Conservation (phyloP, 2,797 vertebrate species). For the Hippocampus kuda region DNA sequence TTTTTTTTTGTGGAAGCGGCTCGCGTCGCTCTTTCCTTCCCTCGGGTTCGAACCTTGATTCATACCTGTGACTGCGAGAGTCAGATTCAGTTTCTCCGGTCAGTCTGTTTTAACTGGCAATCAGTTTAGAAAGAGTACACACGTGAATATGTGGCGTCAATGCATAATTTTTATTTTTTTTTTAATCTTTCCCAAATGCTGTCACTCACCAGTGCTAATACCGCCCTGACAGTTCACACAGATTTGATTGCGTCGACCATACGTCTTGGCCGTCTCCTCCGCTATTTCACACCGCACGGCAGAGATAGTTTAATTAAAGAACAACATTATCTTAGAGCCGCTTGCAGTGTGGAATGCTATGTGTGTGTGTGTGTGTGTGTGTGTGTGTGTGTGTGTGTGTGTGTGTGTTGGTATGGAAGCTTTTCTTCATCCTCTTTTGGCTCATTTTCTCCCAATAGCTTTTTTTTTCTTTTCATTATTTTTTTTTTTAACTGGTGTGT, state of each 20-base stretch:
- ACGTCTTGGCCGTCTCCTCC: slow-evolving; percentile 32
- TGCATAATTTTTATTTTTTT: background rate
- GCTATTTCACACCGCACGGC: slow-evolving; percentile 26
- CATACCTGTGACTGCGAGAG: slow-evolving; percentile 31
- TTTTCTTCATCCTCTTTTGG: slow-evolving; percentile 18
- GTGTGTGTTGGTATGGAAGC: slow-evolving; percentile 14
- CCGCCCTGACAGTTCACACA: slow-evolving; percentile 11
- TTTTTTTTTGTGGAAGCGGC: slow-evolving; percentile 32
- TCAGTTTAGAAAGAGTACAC: slow-evolving; percentile 24
- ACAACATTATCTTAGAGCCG: slow-evolving; percentile 66
- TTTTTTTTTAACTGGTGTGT: slow-evolving; percentile 34
- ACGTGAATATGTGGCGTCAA: slow-evolving; percentile 1
- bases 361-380: slow-evolving; percentile 15
- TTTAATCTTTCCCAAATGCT: background rate
- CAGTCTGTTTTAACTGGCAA: slow-evolving; percentile 43
- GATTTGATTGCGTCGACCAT: slow-evolving; percentile 12
- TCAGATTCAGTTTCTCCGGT: slow-evolving; percentile 19
- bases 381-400: slow-evolving; percentile 24
- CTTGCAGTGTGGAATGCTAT: slow-evolving; percentile 39
- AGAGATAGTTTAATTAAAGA: slow-evolving; percentile 69
- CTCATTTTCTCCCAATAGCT: slow-evolving; percentile 29
- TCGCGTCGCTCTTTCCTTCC: background rate
- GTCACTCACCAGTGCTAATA: background rate
- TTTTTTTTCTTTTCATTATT: slow-evolving; percentile 11
- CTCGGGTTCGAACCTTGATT: slow-evolving; percentile 24